Base-by-base conservation (phyloP, 2,113 vertebrate genomes). In the Microcebus griseorufus region DNA sequence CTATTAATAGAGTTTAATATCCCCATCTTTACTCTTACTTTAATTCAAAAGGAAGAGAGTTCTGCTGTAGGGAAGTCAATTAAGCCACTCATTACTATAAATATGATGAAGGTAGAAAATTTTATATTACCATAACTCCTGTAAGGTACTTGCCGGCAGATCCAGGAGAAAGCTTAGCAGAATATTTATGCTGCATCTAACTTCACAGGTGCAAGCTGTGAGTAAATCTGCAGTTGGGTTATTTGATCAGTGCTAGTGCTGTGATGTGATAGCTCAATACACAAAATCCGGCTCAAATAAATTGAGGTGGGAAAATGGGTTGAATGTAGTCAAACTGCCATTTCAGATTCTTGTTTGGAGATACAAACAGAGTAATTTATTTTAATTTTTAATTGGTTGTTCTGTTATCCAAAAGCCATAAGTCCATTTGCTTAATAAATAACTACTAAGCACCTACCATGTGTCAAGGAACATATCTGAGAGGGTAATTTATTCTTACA, bases 1-100 rank as follows among this genome's bases (percentile, higher is more conserved):
- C 97, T 98, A 98, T 98, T 98, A 98, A 98, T 96, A 97, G 98
- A 98, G 98, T 98, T 98, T 98, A 98, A 98, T 98, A 98, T 96
- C 95, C 73, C 73, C 97, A 96, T 97, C 96, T 98, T 98, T 98
- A 97, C 96, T 97, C 97, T 98, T 98, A 98, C 73, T 97, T 97
- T 97, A 97, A 98, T 98, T 98, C 94, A 97, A 97, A 98, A 98
- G 98, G 97, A 97, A 97, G 97, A 98, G 73, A 97, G 93, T 98
- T 98, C 97, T 98, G 81, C 97, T 96, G 94, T 94, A 97, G 96
- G 97, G 93, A 98, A 96, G 80, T 98, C 98, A 98, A 97, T 98
- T 99, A 98, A 98, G 98, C 39, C 53, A 80, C 70, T 69, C 90
- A 97, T 98, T 98, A 98, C 95, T 98, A 96, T 91, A 97, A 98